A percentile compares a stretch with the other conserved stretches of the same genome.
Evolutionary conservation across 92 coral and sea anemone species (phyloP).

Genomic region (Paramuricea clavata): DNA sequence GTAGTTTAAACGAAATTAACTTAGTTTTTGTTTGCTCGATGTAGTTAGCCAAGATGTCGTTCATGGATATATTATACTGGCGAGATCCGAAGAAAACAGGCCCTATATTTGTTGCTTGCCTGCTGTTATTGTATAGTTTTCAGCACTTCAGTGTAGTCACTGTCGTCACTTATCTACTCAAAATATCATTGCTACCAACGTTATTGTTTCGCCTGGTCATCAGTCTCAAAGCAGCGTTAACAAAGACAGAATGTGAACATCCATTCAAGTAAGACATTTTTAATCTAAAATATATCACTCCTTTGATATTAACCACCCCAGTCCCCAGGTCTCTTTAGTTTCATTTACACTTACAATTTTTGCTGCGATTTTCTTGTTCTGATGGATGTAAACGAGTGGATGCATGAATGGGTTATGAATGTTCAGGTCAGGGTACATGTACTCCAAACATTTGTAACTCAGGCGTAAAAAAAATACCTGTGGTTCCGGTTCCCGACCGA

Average conservation of each 20-base stretch:
- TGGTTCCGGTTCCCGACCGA: too few species aligned
- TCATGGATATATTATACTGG: slow-evolving; percentile 89
- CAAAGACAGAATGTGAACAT: slow-evolving; percentile 88
- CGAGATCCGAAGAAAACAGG: slow-evolving; percentile 88
- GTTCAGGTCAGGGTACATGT: too few species aligned
- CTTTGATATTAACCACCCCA: too few species aligned
- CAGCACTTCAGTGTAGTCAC: slow-evolving; percentile 96
- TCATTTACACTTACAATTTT: too few species aligned
- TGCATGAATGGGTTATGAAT: too few species aligned
- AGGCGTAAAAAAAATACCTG: too few species aligned
- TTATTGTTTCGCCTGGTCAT: slow-evolving; percentile 83
- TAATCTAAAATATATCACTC: neutral
- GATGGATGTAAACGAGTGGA: too few species aligned
- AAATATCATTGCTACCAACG: slow-evolving; percentile 91
- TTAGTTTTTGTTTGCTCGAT: neutral
- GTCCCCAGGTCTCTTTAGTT: too few species aligned
- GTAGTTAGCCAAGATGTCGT: slow-evolving; percentile 52
- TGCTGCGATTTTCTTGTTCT: too few species aligned
- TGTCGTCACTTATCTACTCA: slow-evolving; percentile 82
- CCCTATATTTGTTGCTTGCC: slow-evolving; percentile 81
- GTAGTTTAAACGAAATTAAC: too few species aligned
- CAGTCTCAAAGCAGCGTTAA: slow-evolving; percentile 83
- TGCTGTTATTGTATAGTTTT: slow-evolving; percentile 82
- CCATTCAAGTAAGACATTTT: slow-evolving; percentile 80
- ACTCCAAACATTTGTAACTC: too few species aligned